A percentile compares a stretch with the other conserved stretches of the same genome.
These are phyloP conservation scores for Lasioglossum lativentre DNA, from an alignment of 2,888 invertebrate species.

Conservation along the genomic window DNA sequence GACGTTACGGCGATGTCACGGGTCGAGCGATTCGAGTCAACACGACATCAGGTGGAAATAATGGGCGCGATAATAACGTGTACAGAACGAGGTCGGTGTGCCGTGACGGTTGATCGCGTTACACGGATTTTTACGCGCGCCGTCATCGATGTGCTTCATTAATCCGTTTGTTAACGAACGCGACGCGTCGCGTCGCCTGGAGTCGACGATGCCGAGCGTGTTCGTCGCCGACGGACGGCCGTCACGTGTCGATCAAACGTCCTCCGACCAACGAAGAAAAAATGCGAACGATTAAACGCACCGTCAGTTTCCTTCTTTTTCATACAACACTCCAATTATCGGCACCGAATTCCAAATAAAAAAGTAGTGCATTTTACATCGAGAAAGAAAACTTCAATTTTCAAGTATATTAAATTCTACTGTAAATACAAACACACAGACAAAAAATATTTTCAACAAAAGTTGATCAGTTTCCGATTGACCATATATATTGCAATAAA, in stretches of 20 bases:
- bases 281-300: not conserved
- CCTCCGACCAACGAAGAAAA: not conserved
- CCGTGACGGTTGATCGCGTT: slow-evolving; percentile 51
- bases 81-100: slow-evolving; percentile 27
- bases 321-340: not conserved
- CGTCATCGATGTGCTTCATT: slow-evolving; percentile 49
- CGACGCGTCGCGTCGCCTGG: not conserved
- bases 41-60: slow-evolving; percentile 31
- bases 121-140: slow-evolving; percentile 48
- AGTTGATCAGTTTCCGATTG: no score
- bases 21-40: slow-evolving; percentile 32
- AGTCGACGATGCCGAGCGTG: not conserved
- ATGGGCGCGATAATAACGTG: slow-evolving; percentile 27
- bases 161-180: slow-evolving; percentile 58
- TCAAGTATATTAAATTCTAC: no score
- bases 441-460: no score
- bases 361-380: not conserved
- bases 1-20: slow-evolving; percentile 6
- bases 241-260: not conserved
- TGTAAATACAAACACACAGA: no score
- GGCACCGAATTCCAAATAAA: not conserved
- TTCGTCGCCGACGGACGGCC: not conserved
- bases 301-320: not conserved
- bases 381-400: not conserved
- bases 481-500: no score